Evolutionary conservation across 2,888 invertebrate species (phyloP).

Genomic region (Xylocampa areola): DNA sequence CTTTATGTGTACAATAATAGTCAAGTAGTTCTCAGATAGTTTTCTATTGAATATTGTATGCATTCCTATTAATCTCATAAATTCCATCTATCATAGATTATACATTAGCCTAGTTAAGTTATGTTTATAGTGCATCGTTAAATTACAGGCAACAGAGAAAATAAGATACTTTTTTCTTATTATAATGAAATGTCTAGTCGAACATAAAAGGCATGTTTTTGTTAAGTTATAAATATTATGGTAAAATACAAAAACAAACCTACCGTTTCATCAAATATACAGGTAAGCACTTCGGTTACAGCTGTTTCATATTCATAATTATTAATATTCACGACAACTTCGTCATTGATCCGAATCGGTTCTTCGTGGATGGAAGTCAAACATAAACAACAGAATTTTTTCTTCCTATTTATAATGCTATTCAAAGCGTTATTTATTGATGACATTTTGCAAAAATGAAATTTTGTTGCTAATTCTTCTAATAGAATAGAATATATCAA

Average conservation of each 20-base stretch:
- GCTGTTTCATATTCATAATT: constrained; percentile 57
- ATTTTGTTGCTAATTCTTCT: neutral
- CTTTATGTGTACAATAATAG: too few relatives aligned
- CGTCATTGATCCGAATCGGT: constrained; percentile 65
- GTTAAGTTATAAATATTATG: neutral
- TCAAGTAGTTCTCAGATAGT: too few relatives aligned
- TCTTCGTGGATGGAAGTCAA: constrained; percentile 62
- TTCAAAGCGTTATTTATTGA: constrained; percentile 61
- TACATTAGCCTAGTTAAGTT: too few relatives aligned
- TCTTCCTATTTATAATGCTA: constrained; percentile 66
- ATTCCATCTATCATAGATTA: too few relatives aligned
- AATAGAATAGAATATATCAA: neutral
- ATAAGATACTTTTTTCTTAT: too few relatives aligned
- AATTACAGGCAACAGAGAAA: too few relatives aligned
- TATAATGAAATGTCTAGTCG: too few relatives aligned
- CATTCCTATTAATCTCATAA: too few relatives aligned
- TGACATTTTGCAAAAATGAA: constrained; percentile 49
- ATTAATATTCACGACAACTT: constrained; percentile 65
- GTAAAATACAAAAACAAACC: constrained; percentile 2
- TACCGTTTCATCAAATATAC: constrained; percentile 72
- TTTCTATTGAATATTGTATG: too few relatives aligned
- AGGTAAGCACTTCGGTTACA: constrained; percentile 68
- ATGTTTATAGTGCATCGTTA: too few relatives aligned
- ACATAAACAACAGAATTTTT: constrained; percentile 77
- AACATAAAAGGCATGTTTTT: neutral